These are phyloP conservation scores for Adelphocoris suturalis DNA, from an alignment of 2,888 invertebrate species.

Conservation along the genomic window DNA sequence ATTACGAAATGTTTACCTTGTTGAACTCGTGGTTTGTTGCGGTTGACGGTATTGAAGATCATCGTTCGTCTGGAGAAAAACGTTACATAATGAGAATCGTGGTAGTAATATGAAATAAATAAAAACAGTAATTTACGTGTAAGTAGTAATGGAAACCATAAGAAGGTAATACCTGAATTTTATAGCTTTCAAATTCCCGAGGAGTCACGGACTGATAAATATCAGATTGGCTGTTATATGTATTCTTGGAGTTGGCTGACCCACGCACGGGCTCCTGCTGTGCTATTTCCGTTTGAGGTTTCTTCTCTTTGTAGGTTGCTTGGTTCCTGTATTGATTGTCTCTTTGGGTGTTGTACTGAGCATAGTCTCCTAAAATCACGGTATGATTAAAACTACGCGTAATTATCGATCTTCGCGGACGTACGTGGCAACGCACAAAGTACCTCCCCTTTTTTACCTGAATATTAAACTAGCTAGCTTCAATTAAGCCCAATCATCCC, in stretches of 20 bases:
- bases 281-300: constrained; percentile 73
- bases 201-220: constrained; percentile 77
- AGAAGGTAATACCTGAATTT: constrained; percentile 78
- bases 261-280: constrained; percentile 79
- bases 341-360: constrained; percentile 83
- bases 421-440: not conserved
- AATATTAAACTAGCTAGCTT: too few relatives aligned
- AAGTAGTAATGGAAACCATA: not conserved
- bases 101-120: not conserved
- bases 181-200: constrained; percentile 80
- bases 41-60: constrained; percentile 73
- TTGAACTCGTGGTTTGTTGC: constrained; percentile 73
- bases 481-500: too few relatives aligned
- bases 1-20: constrained; percentile 70
- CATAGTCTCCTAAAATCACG: constrained; percentile 79
- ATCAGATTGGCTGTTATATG: constrained; percentile 75
- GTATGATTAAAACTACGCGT: not conserved
- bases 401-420: not conserved
- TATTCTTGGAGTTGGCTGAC: constrained; percentile 69
- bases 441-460: not conserved
- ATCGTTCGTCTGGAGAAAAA: constrained; percentile 73
- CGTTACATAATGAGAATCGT: not conserved
- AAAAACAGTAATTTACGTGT: not conserved
- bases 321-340: constrained; percentile 76
- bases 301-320: constrained; percentile 70